These are phyloP conservation scores for Eucera pruinosa DNA, from an alignment of 2,888 invertebrate genomes.

Conservation along the genomic window DNA sequence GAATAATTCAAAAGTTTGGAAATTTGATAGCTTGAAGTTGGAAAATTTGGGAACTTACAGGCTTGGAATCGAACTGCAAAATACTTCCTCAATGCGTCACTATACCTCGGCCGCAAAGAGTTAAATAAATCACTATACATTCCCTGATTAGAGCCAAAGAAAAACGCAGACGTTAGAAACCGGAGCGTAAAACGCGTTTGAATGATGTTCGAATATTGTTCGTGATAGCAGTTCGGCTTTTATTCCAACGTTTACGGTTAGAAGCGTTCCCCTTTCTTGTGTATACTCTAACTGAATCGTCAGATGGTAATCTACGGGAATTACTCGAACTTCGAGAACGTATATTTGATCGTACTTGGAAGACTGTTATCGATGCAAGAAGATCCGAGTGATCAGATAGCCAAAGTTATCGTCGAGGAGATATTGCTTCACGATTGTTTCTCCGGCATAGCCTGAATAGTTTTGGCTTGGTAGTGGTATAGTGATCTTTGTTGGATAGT, in stretches of 20 bases:
- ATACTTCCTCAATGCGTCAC: too few relatives aligned
- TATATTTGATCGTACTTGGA: neutral
- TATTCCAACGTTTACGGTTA: constrained; percentile 14
- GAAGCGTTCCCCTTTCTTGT: neutral
- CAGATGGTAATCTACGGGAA: constrained; percentile 16
- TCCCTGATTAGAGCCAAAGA: constrained; percentile 41
- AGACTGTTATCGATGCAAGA: constrained; percentile 3
- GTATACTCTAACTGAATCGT: constrained; percentile 6
- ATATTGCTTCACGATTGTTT: constrained; percentile 46
- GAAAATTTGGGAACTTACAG: too few relatives aligned
- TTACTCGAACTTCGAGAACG: constrained; percentile 16
- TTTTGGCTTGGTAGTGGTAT: constrained; percentile 33
- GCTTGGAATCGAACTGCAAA: too few relatives aligned
- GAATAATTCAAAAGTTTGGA: too few relatives aligned
- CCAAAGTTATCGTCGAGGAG: constrained; percentile 17
- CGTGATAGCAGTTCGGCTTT: constrained; percentile 10
- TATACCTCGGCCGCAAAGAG: too few relatives aligned
- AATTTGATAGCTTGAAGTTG: too few relatives aligned
- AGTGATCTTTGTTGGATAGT: constrained; percentile 29
- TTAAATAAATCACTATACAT: too few relatives aligned
- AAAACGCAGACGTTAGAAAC: constrained; percentile 7
- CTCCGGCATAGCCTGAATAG: constrained; percentile 19
- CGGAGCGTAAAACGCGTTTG: neutral
- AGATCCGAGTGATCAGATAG: constrained; percentile 13
- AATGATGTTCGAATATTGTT: neutral